Base-by-base conservation (phyloP, 2,888 invertebrate species). In the Spicauda simplicius region DNA sequence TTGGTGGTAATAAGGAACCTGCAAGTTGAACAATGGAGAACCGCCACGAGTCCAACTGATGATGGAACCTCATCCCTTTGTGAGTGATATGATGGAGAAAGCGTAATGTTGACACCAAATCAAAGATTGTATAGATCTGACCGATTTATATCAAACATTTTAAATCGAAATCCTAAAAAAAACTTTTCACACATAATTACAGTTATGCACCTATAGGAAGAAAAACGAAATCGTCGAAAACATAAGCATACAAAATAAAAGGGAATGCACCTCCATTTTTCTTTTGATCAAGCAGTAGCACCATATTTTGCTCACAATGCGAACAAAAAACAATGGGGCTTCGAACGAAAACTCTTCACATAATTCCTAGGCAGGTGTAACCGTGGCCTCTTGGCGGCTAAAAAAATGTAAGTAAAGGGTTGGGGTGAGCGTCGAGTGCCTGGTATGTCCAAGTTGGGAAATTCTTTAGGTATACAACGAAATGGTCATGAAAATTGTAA, bases 321-420 rank as follows among this genome's bases (percentile, higher is more conserved):
- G 54, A 54, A 62, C 54, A 41, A 54, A n/a, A 57, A 62, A 62
- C 62, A 62, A 62, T 41, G 41, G 62, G 62, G 53, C 11, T 25
- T 19, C 45, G 41, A 57, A 57, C 20, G 57, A 54, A 62, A 37
- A 59, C 62, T 54, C 62, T 62, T 45, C 62, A 62, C 37, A 54
- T 62, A 62, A 54, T 62, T 54, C 62, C 54, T 41, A 37, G 37
- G 30, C 62, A 41, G 62, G 53, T 16, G 45, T 50, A 57, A 14
- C 62, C 62, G 53, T 62, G 62, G 53, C 62, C 62, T 62, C 62
- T 62, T 62, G 25, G 62, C 25, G 16, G 62, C n/a, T 50, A 50
- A 18, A 25, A 25, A 41, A 53, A 60, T 60, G 19, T 53, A 53
- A 54, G 54, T 19, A 20, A 20, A 41, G 61, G 61, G 53, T 54